Conservation (phyloP, 2,113 vertebrate species). For the Chrysemys picta region DNA sequence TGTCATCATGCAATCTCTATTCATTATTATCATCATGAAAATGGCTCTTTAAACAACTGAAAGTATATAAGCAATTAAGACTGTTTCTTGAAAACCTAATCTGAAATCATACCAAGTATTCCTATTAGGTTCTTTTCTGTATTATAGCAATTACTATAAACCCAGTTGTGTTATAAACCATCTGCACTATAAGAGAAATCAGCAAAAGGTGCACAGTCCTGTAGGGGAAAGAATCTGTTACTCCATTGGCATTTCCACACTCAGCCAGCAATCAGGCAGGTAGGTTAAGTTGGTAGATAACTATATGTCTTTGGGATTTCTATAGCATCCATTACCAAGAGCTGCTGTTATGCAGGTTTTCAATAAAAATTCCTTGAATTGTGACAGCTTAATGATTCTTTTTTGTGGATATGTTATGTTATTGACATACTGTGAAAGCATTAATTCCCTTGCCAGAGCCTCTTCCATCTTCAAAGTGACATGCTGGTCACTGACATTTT, state of each 20-base stretch:
- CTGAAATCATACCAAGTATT: background rate
- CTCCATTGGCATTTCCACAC: background rate
- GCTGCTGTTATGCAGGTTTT: background rate
- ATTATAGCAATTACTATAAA: background rate
- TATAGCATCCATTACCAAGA: background rate
- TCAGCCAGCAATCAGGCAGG: background rate
- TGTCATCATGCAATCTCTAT: background rate
- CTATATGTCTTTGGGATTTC: background rate
- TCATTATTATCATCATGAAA: conserved; percentile 29
- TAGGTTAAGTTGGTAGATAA: background rate
- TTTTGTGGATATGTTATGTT: background rate
- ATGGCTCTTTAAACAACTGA: background rate
- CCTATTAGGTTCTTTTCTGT: background rate
- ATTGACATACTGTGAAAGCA: background rate
- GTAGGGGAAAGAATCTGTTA: background rate
- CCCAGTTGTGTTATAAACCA: background rate
- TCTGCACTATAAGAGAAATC: background rate
- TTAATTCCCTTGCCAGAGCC: background rate
- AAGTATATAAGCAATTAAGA: background rate
- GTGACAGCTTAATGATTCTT: background rate
- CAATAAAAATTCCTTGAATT: background rate
- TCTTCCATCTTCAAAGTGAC: background rate
- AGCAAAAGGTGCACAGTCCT: background rate
- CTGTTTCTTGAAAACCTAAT: conserved; percentile 20
- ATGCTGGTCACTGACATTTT: background rate